Evolutionary conservation across 2,888 invertebrate genomes (phyloP), one percentile per base, ranked within the genome.

Genomic region (Epinotia ramella): DNA sequence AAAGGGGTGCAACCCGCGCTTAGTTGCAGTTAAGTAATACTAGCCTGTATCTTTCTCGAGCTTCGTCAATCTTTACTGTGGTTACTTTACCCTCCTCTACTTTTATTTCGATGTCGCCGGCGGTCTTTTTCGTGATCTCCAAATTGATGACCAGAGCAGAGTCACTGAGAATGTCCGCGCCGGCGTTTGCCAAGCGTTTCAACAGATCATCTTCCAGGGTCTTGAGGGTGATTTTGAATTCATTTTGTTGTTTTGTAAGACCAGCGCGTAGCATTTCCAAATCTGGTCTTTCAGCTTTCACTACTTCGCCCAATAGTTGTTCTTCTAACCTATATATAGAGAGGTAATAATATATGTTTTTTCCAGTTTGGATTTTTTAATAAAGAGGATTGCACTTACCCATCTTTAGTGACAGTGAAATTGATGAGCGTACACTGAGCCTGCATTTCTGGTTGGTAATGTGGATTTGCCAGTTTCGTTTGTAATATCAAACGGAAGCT

Each of bases 381-480:
- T 40, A 13, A 24, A 20, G 1, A n/a, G 24, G 49, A 28, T 53
- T n/a, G 56, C 44, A 63, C 86, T 86, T 80, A 94, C 88, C 98
- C 99, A 88, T 99, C 98, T 84, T 96, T 96, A 0, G 99, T 99
- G 2, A 99, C 99, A 1, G 99, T 99, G 84, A 99, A 99, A 91
- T 99, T 99, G 78, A 99, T 98, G 18, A 99, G 95, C 0, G 99
- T 99, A 9, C 98, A 97, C 92, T 99, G 99, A 0, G 99, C 99
- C 91, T 99, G 99, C 96, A 99, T 97, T 92, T 99, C 99, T 0
- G 99, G 99, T 86, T 99, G 98, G 88, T 98, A 99, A 92, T 99
- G 99, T 0, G 99, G 99, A 93, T 99, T 99, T 0, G 98, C 98
- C 77, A 99, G 91, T 91, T 99, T 99, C 0, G 99, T 99, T 87